These are phyloP conservation scores for Bombyx mandarina DNA, from an alignment of 1,140 invertebrate species.

Conservation along the genomic window DNA sequence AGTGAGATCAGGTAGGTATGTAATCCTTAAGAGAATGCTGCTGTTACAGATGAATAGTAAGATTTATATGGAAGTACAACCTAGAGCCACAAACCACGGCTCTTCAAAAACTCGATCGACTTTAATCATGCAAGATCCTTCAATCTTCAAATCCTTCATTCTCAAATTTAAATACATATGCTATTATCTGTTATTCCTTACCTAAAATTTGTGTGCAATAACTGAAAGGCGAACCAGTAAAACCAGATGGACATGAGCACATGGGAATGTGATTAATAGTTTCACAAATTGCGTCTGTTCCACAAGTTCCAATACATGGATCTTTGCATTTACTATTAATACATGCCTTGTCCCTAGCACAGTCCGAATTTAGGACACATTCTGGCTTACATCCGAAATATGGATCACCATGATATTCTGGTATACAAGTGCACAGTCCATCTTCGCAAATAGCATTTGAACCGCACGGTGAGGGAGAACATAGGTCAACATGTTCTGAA, in stretches of 20 bases:
- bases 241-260: constrained; percentile 76
- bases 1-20: too few species aligned
- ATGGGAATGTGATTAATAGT: constrained; percentile 85
- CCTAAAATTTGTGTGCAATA: constrained; percentile 67
- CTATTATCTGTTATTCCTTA: constrained; percentile 36
- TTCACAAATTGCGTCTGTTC: constrained; percentile 80
- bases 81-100: too few species aligned
- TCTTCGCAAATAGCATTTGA: constrained; percentile 74
- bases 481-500: constrained; percentile 65
- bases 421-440: constrained; percentile 76
- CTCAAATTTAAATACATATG: background rate
- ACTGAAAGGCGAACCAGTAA: constrained; percentile 83
- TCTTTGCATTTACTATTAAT: constrained; percentile 80
- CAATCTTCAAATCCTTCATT: too few species aligned
- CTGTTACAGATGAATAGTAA: too few species aligned
- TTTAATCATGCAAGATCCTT: too few species aligned
- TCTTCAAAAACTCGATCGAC: too few species aligned
- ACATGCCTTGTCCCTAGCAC: constrained; percentile 77
- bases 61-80: too few species aligned
- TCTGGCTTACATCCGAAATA: constrained; percentile 76
- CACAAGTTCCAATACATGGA: constrained; percentile 83
- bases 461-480: constrained; percentile 79
- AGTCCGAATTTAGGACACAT: constrained; percentile 79
- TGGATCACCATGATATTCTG: constrained; percentile 77
- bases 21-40: too few species aligned